phyloP scores from a whole-genome alignment of 2,888 invertebrate genomes.

The Charanyca ferruginea region DNA sequence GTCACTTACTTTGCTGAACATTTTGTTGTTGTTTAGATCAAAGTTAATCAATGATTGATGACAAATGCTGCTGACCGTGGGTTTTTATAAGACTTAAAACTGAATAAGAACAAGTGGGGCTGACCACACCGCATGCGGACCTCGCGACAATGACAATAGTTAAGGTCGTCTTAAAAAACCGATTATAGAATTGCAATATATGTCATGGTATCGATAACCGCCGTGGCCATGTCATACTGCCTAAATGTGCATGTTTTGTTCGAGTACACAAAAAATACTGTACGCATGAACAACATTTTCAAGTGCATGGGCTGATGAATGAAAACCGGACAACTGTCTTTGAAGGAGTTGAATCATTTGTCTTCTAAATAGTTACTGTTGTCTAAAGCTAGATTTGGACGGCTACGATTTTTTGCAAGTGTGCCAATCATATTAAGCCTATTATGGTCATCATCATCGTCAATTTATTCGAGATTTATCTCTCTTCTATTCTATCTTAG shows the following conservation, averaged over 20 bases:
- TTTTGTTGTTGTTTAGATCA: slow-evolving; percentile 78
- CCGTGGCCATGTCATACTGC: slow-evolving; percentile 69
- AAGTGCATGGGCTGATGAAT: slow-evolving; percentile 29
- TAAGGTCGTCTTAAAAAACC: slow-evolving; percentile 79
- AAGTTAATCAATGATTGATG: slow-evolving; percentile 81
- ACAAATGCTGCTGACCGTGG: slow-evolving; percentile 72
- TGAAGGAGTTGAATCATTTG: neutral
- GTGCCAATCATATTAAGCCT: neutral
- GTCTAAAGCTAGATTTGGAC: neutral
- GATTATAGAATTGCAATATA: slow-evolving; percentile 80
- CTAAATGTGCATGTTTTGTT: slow-evolving; percentile 56
- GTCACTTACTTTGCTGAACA: slow-evolving; percentile 86
- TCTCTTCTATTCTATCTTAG: no score
- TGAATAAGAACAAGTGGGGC: slow-evolving; percentile 84
- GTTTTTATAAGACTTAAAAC: slow-evolving; percentile 84
- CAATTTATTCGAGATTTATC: no score
- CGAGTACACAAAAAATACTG: slow-evolving; percentile 36
- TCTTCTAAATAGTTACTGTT: neutral
- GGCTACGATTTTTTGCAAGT: neutral
- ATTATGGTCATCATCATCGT: neutral
- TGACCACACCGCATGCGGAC: slow-evolving; percentile 75
- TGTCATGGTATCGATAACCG: slow-evolving; percentile 83
- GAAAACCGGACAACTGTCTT: slow-evolving; percentile 1
- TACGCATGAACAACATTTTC: slow-evolving; percentile 42
- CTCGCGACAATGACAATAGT: slow-evolving; percentile 82